These are phyloP conservation scores for Sisor rabdophorus DNA, from an alignment of 2,113 vertebrate genomes.

Conservation along the genomic window DNA sequence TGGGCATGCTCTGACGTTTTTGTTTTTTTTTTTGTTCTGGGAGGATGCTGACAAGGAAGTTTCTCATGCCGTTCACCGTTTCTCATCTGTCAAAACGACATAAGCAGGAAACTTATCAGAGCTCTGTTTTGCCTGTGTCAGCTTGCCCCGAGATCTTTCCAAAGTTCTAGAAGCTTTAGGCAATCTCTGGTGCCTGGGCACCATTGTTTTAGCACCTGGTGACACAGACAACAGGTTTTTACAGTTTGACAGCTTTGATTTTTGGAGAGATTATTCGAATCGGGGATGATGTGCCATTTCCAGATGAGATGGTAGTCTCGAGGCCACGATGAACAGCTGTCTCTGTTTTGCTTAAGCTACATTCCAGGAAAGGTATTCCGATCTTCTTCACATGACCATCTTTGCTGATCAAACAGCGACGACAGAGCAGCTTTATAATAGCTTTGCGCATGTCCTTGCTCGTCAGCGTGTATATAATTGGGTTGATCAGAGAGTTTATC, in stretches of 20 bases:
- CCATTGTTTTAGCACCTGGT: conserved; percentile 58
- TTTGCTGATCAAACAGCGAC: conserved; percentile 63
- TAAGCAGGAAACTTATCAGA: conserved; percentile 1
- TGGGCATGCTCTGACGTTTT: neutral
- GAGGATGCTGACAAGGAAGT: neutral
- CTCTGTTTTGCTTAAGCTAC: conserved; percentile 78
- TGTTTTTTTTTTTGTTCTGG: neutral
- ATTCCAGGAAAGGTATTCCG: conserved; percentile 71
- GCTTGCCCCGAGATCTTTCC: conserved; percentile 1
- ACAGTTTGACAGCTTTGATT: conserved; percentile 37
- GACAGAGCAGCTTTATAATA: conserved; percentile 76
- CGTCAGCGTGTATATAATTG: conserved; percentile 87
- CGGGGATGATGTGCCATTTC: conserved; percentile 66
- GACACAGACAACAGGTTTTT: conserved; percentile 27
- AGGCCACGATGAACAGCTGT: conserved; percentile 64
- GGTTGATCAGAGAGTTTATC: conserved; percentile 86
- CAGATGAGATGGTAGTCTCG: conserved; percentile 73
- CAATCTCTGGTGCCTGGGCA: neutral
- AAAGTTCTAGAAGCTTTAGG: neutral
- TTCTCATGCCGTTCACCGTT: conserved; percentile 7
- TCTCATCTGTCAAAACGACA: neutral
- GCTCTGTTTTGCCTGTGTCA: conserved; percentile 11
- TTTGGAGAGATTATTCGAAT: conserved; percentile 67
- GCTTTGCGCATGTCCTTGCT: conserved; percentile 81
- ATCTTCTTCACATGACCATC: conserved; percentile 66